Percentiles rank a stretch among this genome's conserved stretches.
phyloP scores from a whole-genome alignment of 2,113 vertebrate species.

The Piaya cayana region DNA sequence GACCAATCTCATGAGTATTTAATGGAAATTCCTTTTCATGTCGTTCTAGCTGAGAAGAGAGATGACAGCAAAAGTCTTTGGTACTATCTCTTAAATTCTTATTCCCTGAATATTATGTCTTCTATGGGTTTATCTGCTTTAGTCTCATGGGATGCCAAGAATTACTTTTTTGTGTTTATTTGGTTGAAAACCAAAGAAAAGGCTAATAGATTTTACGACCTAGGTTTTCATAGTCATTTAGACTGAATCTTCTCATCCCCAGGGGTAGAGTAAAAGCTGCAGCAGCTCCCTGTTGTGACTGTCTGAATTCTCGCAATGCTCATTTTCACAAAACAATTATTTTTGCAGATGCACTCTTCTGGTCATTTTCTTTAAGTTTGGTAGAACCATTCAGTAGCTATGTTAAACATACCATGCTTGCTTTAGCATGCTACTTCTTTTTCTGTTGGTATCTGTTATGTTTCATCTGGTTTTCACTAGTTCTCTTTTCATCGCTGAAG shows the following conservation, averaged over 20 bases:
- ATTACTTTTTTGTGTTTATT: neutral
- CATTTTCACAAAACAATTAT: neutral
- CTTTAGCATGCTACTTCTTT: neutral
- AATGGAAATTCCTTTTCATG: neutral
- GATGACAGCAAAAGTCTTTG: neutral
- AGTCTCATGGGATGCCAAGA: neutral
- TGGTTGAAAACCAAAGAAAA: neutral
- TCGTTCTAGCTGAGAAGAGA: neutral
- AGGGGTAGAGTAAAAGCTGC: neutral
- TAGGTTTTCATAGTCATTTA: neutral
- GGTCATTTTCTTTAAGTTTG: neutral
- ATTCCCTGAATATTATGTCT: neutral
- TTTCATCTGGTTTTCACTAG: neutral
- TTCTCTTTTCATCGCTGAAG: neutral
- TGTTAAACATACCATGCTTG: neutral
- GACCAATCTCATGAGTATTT: neutral
- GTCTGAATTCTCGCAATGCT: neutral
- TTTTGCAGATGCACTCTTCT: fast-evolving
- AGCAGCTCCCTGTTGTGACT: neutral
- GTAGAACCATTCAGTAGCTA: neutral
- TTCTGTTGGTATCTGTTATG: neutral
- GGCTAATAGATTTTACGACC: neutral
- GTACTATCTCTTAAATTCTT: neutral
- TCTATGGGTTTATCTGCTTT: neutral
- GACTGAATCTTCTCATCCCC: neutral